Evolutionary conservation across 2,797 vertebrate genomes (phyloP).

Genomic region (Etheostoma nigrum): DNA sequence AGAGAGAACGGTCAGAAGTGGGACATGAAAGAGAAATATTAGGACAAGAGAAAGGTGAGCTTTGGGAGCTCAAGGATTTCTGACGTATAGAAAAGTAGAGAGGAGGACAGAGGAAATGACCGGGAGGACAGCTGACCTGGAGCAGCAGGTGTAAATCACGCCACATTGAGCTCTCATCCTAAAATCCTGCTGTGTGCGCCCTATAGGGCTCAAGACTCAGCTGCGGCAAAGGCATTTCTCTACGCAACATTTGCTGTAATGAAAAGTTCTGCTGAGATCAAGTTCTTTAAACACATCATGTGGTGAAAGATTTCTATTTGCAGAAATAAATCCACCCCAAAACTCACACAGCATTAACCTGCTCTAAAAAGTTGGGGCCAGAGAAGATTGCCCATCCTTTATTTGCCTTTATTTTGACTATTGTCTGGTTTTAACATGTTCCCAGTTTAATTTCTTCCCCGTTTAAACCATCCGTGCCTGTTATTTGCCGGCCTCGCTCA

Average conservation of each 20-base stretch:
- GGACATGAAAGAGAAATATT: conserved; percentile 6
- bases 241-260: conserved; percentile 44
- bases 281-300: conserved; percentile 55
- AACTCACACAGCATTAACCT: not conserved
- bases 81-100: conserved; percentile 10
- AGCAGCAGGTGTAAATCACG: conserved; percentile 52
- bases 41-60: conserved; percentile 13
- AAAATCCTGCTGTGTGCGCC: conserved; percentile 48
- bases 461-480: conserved; percentile 14
- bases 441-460: conserved; percentile 27
- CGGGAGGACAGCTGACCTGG: conserved; percentile 34
- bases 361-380: conserved; percentile 6
- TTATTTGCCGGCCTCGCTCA: conserved; percentile 20
- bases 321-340: conserved; percentile 24
- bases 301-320: conserved; percentile 46
- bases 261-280: conserved; percentile 60
- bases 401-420: conserved; percentile 61
- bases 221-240: conserved; percentile 45
- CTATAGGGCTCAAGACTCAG: conserved; percentile 39
- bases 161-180: conserved; percentile 50
- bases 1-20: conserved; percentile 1
- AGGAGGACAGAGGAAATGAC: conserved; percentile 16
- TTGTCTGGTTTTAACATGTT: conserved; percentile 25
- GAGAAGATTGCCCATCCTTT: conserved; percentile 28
- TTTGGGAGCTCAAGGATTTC: conserved; percentile 10